Evolutionary conservation across 2,797 vertebrate genomes (phyloP), one percentile per base, ranked within the genome.

Genomic region (Sternarchorhynchus goeldii): DNA sequence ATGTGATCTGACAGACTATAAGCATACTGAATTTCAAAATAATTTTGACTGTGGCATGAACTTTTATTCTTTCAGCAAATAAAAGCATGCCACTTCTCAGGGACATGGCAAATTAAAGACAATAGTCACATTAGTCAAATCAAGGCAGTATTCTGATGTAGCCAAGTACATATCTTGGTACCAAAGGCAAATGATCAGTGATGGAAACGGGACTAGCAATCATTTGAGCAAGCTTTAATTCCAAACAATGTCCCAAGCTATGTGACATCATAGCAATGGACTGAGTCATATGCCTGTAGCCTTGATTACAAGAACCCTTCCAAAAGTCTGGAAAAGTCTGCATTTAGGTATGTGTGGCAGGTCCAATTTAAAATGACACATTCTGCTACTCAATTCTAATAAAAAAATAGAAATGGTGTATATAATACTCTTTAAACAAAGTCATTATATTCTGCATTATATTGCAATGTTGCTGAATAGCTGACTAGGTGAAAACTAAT

Each of bases 21-120:
- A 76, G 72, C 67, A 68, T 39, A 66, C 53, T 74, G 16, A 57
- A 77, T 75, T 62, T 18, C 53, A 63, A 78, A 79, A 32, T 68
- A 39, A 32, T 64, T 2, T 56, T 57, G 16, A 57, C 62, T 73
- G 62, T 62, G 57, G 63, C 57, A n/a, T 64, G 60, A 62, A 56
- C 76, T 57, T 77, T 69, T 16, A 60, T 60, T 81, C 36, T 67
- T 68, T 65, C 20, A 16, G 57, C 62, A 55, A 80, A 64, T 55
- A 78, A 70, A 62, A 84, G 39, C 29, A 79, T 17, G 55, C 34
- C 41, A 79, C 60, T 53, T 29, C n/a, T 50, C 29, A 25, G 31
- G 34, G 18, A 31, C n/a, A 60, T 50, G 3, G 39, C 36, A 74
- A 31, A 66, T 4, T 66, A 12, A 4, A 25, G 65, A 50, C 25